Evolutionary conservation across 1,140 invertebrate species (phyloP), one percentile per base, ranked within the genome.

Genomic region (Octopus sinensis): DNA sequence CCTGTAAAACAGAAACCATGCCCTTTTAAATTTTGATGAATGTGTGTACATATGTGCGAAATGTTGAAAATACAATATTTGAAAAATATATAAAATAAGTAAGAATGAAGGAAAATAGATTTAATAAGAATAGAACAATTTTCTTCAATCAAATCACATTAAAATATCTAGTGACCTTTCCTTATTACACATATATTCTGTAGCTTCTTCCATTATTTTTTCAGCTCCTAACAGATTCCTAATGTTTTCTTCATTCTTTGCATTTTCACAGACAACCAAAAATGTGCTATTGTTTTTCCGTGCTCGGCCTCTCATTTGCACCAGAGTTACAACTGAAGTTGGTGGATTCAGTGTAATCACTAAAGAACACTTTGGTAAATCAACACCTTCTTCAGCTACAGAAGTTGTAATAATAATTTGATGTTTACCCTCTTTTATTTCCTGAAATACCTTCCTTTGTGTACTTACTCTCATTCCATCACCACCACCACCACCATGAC

Each of bases 321-420:
- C 87, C 9, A 89, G 82, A 6, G 88, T 87, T 30, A 85, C 86
- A 23, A 89, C 85, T 53, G 85, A 88, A 9, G 84, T 85, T 5
- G 89, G 89, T 7, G 88, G 86, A 75, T 90, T 88, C 83, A 90
- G 82, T 56, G 84, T 85, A n/a, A 90, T 84, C 51, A 90, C 89
- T 12, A 88, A 86, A 76, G 89, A 84, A 80, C 89, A 89, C 78
- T 87, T 85, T 12, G 88, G 88, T 73, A 89, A 83, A 81, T 90
- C 89, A 53, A 90, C 83, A 2, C 89, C 89, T 82, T 90, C 89
- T 81, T 90, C 88, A 52, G 87, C 87, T 5, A 90, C 88, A 56
- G 88, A 88, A 0, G 89, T 90, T 4, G 89, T 88, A 30, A 90
- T 85, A 5, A 90, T 80, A 9, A 90, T 84, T 82, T 85, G 85